Evolutionary conservation across 2,888 invertebrate genomes (phyloP).

Genomic region (Drosophila anomelani): DNA sequence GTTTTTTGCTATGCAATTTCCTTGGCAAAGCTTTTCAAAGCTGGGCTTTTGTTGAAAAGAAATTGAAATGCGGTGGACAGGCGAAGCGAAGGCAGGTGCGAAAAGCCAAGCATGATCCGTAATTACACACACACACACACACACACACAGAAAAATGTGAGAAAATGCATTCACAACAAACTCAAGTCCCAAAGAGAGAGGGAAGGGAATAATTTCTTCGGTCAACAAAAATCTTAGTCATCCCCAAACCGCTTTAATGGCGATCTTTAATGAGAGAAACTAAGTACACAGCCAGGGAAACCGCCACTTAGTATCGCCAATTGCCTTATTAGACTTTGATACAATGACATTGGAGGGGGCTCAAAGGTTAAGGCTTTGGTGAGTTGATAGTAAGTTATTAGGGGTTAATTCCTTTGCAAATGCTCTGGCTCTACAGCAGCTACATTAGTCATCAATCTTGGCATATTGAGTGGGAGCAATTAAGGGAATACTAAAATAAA

Average conservation of each 20-base stretch:
- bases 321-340: slow-evolving; percentile 34
- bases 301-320: slow-evolving; percentile 33
- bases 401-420: background rate
- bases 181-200: background rate
- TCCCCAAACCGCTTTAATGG: background rate
- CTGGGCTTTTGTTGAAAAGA: slow-evolving; percentile 50
- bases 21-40: slow-evolving; percentile 42
- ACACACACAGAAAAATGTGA: slow-evolving; percentile 19
- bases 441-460: background rate
- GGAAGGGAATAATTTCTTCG: slow-evolving; percentile 14
- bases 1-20: slow-evolving; percentile 21
- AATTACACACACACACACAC: slow-evolving; percentile 17
- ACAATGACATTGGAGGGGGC: slow-evolving; percentile 11
- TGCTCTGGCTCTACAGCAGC: background rate
- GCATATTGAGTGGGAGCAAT: background rate
- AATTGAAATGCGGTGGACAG: slow-evolving; percentile 15
- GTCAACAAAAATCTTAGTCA: slow-evolving; percentile 27
- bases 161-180: slow-evolving; percentile 24
- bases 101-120: slow-evolving; percentile 17
- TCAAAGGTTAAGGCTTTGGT: slow-evolving; percentile 28
- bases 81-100: slow-evolving; percentile 19
- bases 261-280: slow-evolving; percentile 34
- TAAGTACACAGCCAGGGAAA: slow-evolving; percentile 28
- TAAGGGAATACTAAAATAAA: no score
- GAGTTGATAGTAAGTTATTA: background rate